Conservation (phyloP, 1,140 invertebrate species). For the Drosophila sp. region DNA sequence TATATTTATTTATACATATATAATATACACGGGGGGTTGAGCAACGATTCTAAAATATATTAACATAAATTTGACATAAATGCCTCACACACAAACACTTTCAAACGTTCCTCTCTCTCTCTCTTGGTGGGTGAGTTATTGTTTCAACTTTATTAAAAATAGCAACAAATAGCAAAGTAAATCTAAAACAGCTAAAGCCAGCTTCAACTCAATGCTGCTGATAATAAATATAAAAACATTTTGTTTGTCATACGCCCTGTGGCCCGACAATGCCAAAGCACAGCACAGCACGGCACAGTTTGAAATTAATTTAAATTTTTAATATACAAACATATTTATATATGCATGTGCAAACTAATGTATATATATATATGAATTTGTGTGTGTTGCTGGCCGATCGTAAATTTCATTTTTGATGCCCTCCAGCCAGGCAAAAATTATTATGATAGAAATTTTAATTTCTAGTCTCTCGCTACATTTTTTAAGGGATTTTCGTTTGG, state of each 20-base stretch:
- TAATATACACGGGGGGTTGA: slow-evolving; percentile 47
- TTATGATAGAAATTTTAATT: slow-evolving; percentile 24
- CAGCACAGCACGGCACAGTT: slow-evolving; percentile 43
- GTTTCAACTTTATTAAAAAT: slow-evolving; percentile 78
- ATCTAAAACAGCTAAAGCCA: slow-evolving; percentile 49
- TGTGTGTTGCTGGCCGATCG: slow-evolving; percentile 33
- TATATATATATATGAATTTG: slow-evolving; percentile 15
- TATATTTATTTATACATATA: slow-evolving; percentile 41
- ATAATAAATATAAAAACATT: slow-evolving; percentile 61
- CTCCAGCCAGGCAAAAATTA: slow-evolving; percentile 13
- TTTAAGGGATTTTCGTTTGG: background rate
- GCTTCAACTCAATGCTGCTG: slow-evolving; percentile 30
- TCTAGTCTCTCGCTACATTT: slow-evolving; percentile 23
- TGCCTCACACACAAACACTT: slow-evolving; percentile 63
- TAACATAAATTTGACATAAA: slow-evolving; percentile 83
- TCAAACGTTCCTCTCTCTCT: slow-evolving; percentile 34
- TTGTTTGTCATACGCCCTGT: slow-evolving; percentile 14
- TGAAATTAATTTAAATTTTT: slow-evolving; percentile 77
- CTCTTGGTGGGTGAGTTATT: slow-evolving; percentile 49
- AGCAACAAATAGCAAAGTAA: slow-evolving; percentile 47
- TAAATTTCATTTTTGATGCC: slow-evolving; percentile 56
- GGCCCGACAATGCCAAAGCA: background rate
- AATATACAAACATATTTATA: slow-evolving; percentile 14
- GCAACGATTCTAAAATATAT: slow-evolving; percentile 78
- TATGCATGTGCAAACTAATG: background rate